Conservation (phyloP, 1,140 invertebrate species). For the Ips typographus region DNA sequence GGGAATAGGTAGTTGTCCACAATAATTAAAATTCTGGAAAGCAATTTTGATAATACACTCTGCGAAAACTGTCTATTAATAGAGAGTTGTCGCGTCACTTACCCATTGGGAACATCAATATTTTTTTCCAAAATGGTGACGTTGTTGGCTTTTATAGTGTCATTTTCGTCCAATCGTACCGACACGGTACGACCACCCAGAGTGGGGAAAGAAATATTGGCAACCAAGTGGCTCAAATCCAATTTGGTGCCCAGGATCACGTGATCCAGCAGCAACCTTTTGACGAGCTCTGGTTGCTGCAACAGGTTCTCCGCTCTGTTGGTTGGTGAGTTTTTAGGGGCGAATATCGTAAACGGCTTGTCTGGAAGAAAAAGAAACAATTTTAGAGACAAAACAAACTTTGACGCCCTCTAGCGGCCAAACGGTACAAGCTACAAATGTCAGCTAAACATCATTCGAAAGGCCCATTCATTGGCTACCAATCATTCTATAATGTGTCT, state of each 20-base stretch:
- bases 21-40: constrained; percentile 50
- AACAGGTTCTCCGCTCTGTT: constrained; percentile 53
- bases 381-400: neutral
- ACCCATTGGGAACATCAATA: constrained; percentile 52
- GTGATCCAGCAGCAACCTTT: constrained; percentile 60
- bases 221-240: constrained; percentile 48
- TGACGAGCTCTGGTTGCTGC: constrained; percentile 53
- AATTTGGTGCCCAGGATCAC: constrained; percentile 55
- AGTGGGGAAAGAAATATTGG: constrained; percentile 57
- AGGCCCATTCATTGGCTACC: too few relatives aligned
- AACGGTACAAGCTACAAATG: too few relatives aligned
- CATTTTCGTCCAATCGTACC: constrained; percentile 52
- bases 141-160: constrained; percentile 55
- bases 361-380: constrained; percentile 52
- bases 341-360: constrained; percentile 61
- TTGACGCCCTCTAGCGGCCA: neutral
- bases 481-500: too few relatives aligned
- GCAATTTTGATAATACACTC: constrained; percentile 5
- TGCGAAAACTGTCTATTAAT: neutral
- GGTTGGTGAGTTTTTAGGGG: constrained; percentile 58
- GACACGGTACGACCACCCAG: constrained; percentile 55
- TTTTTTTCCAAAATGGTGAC: constrained; percentile 49
- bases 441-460: neutral
- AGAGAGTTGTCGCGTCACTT: neutral
- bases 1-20: constrained; percentile 56